phyloP scores from a whole-genome alignment of 1,140 invertebrate species.

The Drosophila nigrodunni region DNA sequence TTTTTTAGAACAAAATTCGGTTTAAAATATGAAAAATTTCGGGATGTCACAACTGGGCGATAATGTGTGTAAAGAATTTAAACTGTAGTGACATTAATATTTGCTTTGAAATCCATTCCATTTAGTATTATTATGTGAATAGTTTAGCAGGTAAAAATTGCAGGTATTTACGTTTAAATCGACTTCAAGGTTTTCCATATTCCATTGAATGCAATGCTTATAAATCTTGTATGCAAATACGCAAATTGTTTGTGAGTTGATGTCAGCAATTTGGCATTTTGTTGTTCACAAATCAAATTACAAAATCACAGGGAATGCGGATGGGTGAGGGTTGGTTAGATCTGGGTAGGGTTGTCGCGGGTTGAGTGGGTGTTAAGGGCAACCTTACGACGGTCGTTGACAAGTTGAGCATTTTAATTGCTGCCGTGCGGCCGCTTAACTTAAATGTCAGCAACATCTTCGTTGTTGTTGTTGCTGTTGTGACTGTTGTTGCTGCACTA shows the following conservation, averaged over 20 bases:
- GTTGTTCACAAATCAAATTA: conserved; percentile 77
- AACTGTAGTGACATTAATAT: too few species aligned
- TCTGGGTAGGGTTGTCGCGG: neutral
- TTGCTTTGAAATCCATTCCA: too few species aligned
- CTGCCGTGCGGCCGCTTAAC: conserved; percentile 73
- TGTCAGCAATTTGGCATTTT: conserved; percentile 69
- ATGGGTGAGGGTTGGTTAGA: neutral
- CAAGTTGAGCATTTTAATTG: conserved; percentile 83
- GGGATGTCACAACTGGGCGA: too few species aligned
- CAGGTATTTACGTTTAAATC: neutral
- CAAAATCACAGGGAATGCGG: conserved; percentile 12
- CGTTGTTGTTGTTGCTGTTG: neutral
- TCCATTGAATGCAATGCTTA: neutral
- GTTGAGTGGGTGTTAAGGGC: conserved; percentile 33
- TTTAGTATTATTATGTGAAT: too few species aligned
- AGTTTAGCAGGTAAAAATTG: neutral
- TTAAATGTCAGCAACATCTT: conserved; percentile 57
- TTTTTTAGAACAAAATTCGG: too few species aligned
- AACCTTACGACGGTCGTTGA: conserved; percentile 62
- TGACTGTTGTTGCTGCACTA: conserved; percentile 12
- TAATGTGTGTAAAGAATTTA: too few species aligned
- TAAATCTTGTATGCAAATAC: conserved; percentile 24
- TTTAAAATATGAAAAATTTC: too few species aligned
- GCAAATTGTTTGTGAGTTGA: conserved; percentile 30
- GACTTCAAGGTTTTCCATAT: neutral